Base-by-base conservation (phyloP, 2,113 vertebrate genomes). In the Amazona guildingii region DNA sequence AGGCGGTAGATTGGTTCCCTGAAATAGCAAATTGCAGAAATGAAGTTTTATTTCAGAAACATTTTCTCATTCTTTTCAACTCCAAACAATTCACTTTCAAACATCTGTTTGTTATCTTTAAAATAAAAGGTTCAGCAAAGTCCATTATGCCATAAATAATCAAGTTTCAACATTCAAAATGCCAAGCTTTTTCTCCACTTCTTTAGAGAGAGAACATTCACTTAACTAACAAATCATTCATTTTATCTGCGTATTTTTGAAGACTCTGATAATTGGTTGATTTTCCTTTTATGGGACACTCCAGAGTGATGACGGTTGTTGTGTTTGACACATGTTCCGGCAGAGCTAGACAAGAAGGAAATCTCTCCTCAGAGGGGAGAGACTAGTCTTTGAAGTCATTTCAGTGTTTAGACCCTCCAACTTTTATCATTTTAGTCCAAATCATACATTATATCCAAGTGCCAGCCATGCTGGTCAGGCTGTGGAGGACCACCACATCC, bases 1-100 rank as follows among this genome's bases (percentile, higher is more conserved):
- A 97, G 98, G 98, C 98, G 98, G 98, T 97, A 98, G 98, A 97
- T 98, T 98, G 98, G 98, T 98, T 98, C 98, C 98, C 99, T 99
- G 98, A 97, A 98, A 98, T 95, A 98, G 98, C 92, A 98, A 98
- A 98, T 98, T 98, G 97, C 96, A 97, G 94, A 92, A 96, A 76
- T 96, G 49, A 97, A 96, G 96, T 97, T 98, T 98, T 97, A 98
- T 98, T 98, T 98, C 95, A 98, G 95, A 97, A 98, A 97, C 96
- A 96, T 96, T 93, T 81, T 85, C 92, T 97, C 95, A 97, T 94
- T 98, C 95, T 97, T 95, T 98, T 86, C 96, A 97, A 95, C 96
- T 97, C 97, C 97, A 97, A 88, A 84, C 88, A 97, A 96, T 90
- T 92, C 86, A 94, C 94, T 94, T 92, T 90, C 83, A 97, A 95